A percentile compares a stretch with the other conserved stretches of the same genome.
These are phyloP conservation scores for Balaenoptera acutorostrata DNA, from an alignment of 2,113 vertebrate species.

Conservation along the genomic window DNA sequence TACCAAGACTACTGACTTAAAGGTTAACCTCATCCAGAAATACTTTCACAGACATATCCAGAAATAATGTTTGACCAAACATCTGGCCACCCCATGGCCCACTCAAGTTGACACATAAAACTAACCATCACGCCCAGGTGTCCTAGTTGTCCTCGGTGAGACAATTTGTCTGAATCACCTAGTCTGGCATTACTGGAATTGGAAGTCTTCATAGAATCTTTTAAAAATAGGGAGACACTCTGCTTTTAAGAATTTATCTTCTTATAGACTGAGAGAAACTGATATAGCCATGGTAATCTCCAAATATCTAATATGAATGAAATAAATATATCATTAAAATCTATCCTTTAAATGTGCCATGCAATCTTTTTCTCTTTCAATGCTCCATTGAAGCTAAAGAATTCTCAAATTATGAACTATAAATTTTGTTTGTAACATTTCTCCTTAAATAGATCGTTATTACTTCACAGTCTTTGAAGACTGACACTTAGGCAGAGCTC, in stretches of 20 bases:
- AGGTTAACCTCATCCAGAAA: neutral
- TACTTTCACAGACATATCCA: neutral
- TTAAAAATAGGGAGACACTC: neutral
- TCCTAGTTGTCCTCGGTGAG: neutral
- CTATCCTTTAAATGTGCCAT: neutral
- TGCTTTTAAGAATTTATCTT: neutral
- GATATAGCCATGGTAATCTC: neutral
- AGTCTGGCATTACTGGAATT: neutral
- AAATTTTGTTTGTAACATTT: neutral
- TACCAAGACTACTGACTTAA: neutral
- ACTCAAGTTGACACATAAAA: neutral
- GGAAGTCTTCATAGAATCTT: neutral
- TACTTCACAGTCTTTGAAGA: neutral
- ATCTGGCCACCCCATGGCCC: neutral
- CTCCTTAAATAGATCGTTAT: neutral
- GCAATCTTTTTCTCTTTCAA: neutral
- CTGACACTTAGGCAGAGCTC: neutral
- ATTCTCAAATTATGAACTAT: neutral
- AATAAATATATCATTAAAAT: neutral
- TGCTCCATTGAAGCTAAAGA: neutral
- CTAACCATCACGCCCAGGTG: neutral
- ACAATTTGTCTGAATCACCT: neutral
- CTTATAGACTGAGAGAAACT: neutral
- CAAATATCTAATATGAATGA: neutral
- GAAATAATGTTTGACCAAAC: neutral